These are phyloP conservation scores for Chloroclysta siterata DNA, from an alignment of 2,888 invertebrate species.

Conservation along the genomic window DNA sequence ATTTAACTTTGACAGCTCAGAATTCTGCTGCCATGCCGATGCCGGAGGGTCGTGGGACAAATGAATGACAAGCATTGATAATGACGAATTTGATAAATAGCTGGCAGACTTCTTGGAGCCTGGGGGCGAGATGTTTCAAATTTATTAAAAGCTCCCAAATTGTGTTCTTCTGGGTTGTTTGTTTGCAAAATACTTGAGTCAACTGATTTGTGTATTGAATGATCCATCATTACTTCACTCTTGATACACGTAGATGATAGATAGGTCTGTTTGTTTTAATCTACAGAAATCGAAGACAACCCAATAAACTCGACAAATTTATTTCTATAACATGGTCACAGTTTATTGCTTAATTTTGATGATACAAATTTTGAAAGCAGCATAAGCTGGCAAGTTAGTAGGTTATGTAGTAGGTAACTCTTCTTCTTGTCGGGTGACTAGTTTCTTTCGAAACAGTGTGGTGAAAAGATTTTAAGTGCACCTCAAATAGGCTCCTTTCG, in stretches of 20 bases:
- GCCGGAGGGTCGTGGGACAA: slow-evolving; percentile 16
- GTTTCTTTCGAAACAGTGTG: no score
- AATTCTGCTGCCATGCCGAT: slow-evolving; percentile 7
- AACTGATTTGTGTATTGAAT: background rate
- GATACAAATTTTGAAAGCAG: background rate
- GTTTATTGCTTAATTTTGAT: no score
- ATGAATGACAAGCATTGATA: slow-evolving; percentile 26
- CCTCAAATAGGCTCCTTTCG: no score
- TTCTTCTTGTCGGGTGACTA: no score
- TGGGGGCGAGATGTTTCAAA: background rate
- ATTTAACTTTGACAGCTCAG: slow-evolving; percentile 9
- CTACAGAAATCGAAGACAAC: background rate
- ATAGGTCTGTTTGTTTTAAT: background rate
- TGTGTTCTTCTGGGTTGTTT: slow-evolving; percentile 9
- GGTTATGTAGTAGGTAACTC: no score
- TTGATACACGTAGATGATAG: background rate
- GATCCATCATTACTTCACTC: background rate
- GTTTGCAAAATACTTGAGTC: slow-evolving; percentile 2
- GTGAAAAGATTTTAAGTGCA: no score
- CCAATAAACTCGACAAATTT: no score
- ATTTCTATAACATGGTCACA: no score
- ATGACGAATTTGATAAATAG: slow-evolving; percentile 32
- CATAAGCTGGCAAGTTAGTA: no score
- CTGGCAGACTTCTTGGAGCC: slow-evolving; percentile 23
- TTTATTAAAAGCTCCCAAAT: slow-evolving; percentile 5